Evolutionary conservation across 2,888 invertebrate species (phyloP).

Genomic region (Volucella bombylans): DNA sequence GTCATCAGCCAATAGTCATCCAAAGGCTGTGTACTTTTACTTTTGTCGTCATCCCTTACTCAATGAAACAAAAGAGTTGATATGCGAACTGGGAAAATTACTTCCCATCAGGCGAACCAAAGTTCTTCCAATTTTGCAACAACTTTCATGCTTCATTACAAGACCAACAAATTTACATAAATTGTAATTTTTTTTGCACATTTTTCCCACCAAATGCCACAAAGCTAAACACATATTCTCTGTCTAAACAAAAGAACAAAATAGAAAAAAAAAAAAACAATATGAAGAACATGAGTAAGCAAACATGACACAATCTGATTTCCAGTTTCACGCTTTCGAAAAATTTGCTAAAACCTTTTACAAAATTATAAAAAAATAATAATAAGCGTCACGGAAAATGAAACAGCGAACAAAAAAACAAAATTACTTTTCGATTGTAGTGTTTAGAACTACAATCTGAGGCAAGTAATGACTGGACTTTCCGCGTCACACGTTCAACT

Average conservation of each 20-base stretch:
- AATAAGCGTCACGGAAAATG: constrained; percentile 8
- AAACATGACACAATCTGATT: constrained; percentile 59
- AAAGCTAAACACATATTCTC: neutral
- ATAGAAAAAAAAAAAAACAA: neutral
- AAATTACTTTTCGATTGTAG: constrained; percentile 46
- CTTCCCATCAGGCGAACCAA: neutral
- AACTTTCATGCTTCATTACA: neutral
- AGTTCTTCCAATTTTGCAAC: neutral
- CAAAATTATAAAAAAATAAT: constrained; percentile 3
- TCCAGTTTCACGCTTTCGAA: constrained; percentile 56
- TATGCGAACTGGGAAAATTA: neutral
- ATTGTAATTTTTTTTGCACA: neutral
- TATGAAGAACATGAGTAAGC: constrained; percentile 51
- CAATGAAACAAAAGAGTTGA: constrained; percentile 24
- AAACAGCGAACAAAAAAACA: constrained; percentile 17
- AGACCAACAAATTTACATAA: constrained; percentile 30
- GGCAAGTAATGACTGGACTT: constrained; percentile 42
- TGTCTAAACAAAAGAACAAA: constrained; percentile 7
- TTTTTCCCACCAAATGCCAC: neutral
- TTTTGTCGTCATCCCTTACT: no score
- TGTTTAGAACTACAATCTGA: constrained; percentile 28
- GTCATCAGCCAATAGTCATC: no score
- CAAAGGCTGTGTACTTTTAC: no score
- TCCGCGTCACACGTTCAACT: constrained; percentile 39
- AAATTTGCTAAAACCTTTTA: constrained; percentile 11